A percentile compares a stretch with the other conserved stretches of the same genome.
These are phyloP conservation scores for Eurytoma adleriae DNA, from an alignment of 2,888 invertebrate species.

Conservation along the genomic window DNA sequence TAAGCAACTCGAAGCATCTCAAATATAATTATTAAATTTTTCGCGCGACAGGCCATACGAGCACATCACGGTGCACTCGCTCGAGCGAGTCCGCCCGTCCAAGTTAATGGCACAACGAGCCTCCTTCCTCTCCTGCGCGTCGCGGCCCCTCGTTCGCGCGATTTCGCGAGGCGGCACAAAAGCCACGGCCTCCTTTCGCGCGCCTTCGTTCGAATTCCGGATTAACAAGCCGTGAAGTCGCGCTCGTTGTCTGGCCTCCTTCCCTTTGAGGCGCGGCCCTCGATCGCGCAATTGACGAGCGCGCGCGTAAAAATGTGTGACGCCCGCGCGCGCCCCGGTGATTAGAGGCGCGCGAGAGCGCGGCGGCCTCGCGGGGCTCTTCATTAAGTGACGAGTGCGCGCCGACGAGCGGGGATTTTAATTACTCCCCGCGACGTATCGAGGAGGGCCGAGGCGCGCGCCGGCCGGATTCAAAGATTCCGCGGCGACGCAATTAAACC, in stretches of 20 bases:
- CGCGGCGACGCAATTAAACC: conserved; percentile 45
- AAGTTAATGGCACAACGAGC: not conserved
- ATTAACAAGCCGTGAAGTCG: conserved; percentile 46
- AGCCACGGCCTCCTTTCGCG: not conserved
- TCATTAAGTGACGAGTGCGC: conserved; percentile 62
- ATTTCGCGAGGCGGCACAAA: conserved; percentile 31
- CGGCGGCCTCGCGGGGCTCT: conserved; percentile 38
- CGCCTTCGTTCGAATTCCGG: conserved; percentile 23
- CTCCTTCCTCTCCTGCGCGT: not conserved
- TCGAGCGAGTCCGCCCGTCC: too few species aligned
- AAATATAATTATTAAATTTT: conserved; percentile 30
- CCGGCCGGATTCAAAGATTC: conserved; percentile 50
- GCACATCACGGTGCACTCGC: too few species aligned
- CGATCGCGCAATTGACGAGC: conserved; percentile 20
- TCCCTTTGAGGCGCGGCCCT: not conserved
- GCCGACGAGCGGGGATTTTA: conserved; percentile 61
- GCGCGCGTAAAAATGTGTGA: conserved; percentile 44
- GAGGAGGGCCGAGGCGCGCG: conserved; percentile 3
- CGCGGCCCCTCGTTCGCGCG: conserved; percentile 2
- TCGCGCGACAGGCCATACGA: not conserved
- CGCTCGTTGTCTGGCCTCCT: not conserved
- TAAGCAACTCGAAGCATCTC: not conserved
- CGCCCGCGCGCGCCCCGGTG: not conserved
- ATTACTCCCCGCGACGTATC: conserved; percentile 56
- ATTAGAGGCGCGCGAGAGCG: conserved; percentile 20